phyloP scores from a whole-genome alignment of 2,113 vertebrate species.

The Ictalurus punctatus region DNA sequence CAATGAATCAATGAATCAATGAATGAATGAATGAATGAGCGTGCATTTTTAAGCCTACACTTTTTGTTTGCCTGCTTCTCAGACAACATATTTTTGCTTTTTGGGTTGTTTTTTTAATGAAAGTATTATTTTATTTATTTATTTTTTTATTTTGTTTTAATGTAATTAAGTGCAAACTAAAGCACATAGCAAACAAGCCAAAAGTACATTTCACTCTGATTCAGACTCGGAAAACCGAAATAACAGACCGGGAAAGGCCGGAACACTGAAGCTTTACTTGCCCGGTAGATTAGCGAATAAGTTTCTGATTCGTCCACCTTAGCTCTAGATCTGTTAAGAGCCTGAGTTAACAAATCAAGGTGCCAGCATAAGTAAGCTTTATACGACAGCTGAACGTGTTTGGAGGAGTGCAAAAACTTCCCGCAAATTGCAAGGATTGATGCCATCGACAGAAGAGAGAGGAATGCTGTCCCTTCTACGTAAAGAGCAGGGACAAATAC shows the following conservation, averaged over 20 bases:
- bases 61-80: not conserved
- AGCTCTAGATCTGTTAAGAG: not conserved
- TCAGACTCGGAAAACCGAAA: not conserved
- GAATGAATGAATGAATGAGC: too few relatives aligned
- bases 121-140: too few relatives aligned
- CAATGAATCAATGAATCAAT: too few relatives aligned
- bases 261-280: not conserved
- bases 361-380: not conserved
- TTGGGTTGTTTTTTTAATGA: not conserved
- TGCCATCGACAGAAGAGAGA: not conserved
- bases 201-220: not conserved
- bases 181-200: not conserved
- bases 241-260: not conserved
- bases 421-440: not conserved
- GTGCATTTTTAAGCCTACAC: not conserved
- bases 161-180: not conserved
- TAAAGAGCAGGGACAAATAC: not conserved
- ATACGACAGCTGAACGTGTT: not conserved
- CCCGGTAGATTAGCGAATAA: not conserved
- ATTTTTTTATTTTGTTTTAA: too few relatives aligned
- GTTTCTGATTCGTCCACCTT: not conserved
- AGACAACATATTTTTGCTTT: not conserved
- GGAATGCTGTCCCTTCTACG: too few relatives aligned
- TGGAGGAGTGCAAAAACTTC: not conserved
- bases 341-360: conserved; percentile 40